A percentile compares a stretch with the other conserved stretches of the same genome.
Conservation (phyloP, 2,113 vertebrate genomes). For the Equus przewalskii region DNA sequence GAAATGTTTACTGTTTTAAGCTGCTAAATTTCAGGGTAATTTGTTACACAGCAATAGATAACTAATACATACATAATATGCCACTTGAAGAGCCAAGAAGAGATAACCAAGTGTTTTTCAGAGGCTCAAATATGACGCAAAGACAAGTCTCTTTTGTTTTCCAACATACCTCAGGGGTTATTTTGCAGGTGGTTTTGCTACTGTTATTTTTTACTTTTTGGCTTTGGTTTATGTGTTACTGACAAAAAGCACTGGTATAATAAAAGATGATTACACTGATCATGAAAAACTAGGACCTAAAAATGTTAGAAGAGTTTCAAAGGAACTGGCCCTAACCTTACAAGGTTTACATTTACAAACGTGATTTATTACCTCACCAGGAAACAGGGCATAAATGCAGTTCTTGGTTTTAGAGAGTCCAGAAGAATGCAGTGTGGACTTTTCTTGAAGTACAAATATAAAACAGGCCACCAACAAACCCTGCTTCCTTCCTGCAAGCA, state of each 20-base stretch:
- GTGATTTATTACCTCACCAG: conserved; percentile 52
- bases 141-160: not conserved
- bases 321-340: not conserved
- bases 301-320: conserved; percentile 53
- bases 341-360: not conserved
- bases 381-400: conserved; percentile 19
- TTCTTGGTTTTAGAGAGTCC: conserved; percentile 19
- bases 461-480: conserved; percentile 25
- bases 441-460: conserved; percentile 16
- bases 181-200: not conserved
- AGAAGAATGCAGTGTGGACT: conserved; percentile 11
- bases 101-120: not conserved
- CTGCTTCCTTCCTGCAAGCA: conserved; percentile 1
- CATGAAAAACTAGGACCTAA: conserved; percentile 62
- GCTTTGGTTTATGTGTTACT: conserved; percentile 24
- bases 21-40: not conserved
- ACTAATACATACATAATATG: not conserved
- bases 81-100: not conserved
- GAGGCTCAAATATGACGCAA: not conserved
- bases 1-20: not conserved
- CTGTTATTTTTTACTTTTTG: conserved; percentile 27
- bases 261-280: conserved; percentile 34
- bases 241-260: conserved; percentile 27
- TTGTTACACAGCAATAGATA: not conserved
- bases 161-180: not conserved